Base-by-base conservation (phyloP, 2,888 invertebrate genomes). In the Beris morrisii region DNA sequence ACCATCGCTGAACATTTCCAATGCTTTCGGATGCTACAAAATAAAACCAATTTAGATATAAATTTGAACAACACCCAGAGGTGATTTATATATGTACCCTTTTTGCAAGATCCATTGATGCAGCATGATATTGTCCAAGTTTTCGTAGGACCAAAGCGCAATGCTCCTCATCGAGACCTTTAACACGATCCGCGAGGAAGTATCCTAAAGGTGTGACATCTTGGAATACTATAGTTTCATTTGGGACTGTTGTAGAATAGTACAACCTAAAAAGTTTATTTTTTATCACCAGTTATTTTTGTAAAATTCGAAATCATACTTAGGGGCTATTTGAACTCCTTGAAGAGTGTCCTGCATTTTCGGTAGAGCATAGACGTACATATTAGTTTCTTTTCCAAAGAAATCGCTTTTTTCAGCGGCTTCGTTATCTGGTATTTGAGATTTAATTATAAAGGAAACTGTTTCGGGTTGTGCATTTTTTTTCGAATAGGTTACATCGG, bases 71-170 rank as follows among this genome's bases (percentile, higher is more conserved):
- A 22, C 22, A 22, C 22, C 22, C 22, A 3, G 3, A 22, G 3
- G 22, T 38, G 38, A 7, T 12, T n/a, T 15, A 2, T 48, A 6
- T 5, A 50, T 2, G 65, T 69, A 75, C 85, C 79, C 83, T 83
- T 72, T 84, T 82, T 63, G 78, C 80, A 56, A 85, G 71, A 31
- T 83, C 81, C 65, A 84, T 81, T 0, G 85, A 85, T 13, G 81
- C 78, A 1, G 83, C 85, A 71, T 86, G 86, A 70, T 84, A 80
- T 66, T 77, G 80, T 0, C 83, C 85, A 70, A 86, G 74, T 70
- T 83, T 82, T 61, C 79, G 78, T 4, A 86, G 72, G 0, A 84
- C 81, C 56, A 83, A 67, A 38, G 79, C 73, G 66, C 81, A 81
- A 71, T 86, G 86, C 0, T 76, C 73, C 69, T 82, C 76, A 74